Base-by-base conservation (phyloP, 2,888 invertebrate species). In the Pharmacophagus antenor region DNA sequence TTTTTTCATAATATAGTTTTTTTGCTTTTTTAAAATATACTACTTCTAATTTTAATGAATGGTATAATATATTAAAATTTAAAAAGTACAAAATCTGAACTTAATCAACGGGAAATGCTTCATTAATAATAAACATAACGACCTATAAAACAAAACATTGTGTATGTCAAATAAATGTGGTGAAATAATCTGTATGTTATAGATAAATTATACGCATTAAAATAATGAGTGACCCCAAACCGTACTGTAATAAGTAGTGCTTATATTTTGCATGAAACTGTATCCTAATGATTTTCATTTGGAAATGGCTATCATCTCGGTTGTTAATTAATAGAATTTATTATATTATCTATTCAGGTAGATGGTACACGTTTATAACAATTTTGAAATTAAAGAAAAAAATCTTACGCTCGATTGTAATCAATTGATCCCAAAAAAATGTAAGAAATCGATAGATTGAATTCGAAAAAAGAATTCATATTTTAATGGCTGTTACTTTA, bases 161-260 rank as follows among this genome's bases (percentile, higher is more conserved):
- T n/a, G 2, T 12, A n/a, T 21, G 25, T 3, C 18, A 37, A 53
- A 37, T 44, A 46, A 25, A 52, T 58, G 52, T 17, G 53, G 47
- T 48, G 17, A 47, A 52, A 23, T 41, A 53, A 58, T 48, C 44
- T 27, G 6, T 41, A 41, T 49, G 25, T 54, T 53, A 25, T 41
- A 12, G 21, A 54, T 21, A 25, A 41, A 42, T 53, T 37, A 48
- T 21, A n/a, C 20, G 21, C 22, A 54, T 50, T 54, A 44, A 54
- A 59, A 31, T 59, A 59, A 59, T 59, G 49, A 54, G 21, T 53
- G n/a, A 21, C 25, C 54, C 25, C 54, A n/a, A 2, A 12, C 5
- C 23, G 18, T 48, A 12, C 41, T 12, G 4, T 49, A 52, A 12
- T 20, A 23, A 52, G 46, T 51, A 41, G 22, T 52, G 52, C 18